Base-by-base conservation (phyloP, 2,888 invertebrate species). In the Hedychridium roseum region DNA sequence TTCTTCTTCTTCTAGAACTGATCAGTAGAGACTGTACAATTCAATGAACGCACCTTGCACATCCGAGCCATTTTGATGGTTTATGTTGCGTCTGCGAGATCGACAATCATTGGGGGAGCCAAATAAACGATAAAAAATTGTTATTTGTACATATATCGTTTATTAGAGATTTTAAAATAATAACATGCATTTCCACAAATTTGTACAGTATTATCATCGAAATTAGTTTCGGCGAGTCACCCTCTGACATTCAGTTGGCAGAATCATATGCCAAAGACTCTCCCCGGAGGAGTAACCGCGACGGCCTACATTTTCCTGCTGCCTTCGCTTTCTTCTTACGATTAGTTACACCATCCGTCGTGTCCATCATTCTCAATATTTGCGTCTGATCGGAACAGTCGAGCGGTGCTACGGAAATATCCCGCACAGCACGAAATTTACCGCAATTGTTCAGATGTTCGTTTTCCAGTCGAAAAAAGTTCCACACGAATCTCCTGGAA, bases 401-500 rank as follows among this genome's bases (percentile, higher is more conserved):
- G 27, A 96, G 85, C 1, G 96, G 96, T 26, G 94, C 95, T 26
- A 97, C 94, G 0, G 94, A 94, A 56, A 99, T 99, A 80, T 99
- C 99, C 5, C 99, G 82, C 0, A 99, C 98, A 7, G 99, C 99
- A 70, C 99, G 84, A 85, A 99, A 99, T 82, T 93, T 92, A 76
- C 99, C 99, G 82, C 98, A 98, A 82, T 99, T 99, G 82, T 99
- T 99, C 35, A 99, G 82, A 79, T 99, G 99, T 78, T 99, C 99
- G 83, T 99, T 99, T 82, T 99, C 99, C 71, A 99, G 79, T 0
- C 99, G 97, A 84, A 99, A 97, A 81, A 95, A 99, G 81, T 99
- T 99, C 99, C 99, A 99, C 35, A 99, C 88, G 81, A 98, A 99
- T 43, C 98, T 86, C 74, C 93, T 91, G 39, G n/a, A n/a, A n/a